A percentile compares a stretch with the other conserved stretches of the same genome.
Evolutionary conservation across 2,113 vertebrate genomes (phyloP).

Genomic region (Pangasianodon hypophthalmus): DNA sequence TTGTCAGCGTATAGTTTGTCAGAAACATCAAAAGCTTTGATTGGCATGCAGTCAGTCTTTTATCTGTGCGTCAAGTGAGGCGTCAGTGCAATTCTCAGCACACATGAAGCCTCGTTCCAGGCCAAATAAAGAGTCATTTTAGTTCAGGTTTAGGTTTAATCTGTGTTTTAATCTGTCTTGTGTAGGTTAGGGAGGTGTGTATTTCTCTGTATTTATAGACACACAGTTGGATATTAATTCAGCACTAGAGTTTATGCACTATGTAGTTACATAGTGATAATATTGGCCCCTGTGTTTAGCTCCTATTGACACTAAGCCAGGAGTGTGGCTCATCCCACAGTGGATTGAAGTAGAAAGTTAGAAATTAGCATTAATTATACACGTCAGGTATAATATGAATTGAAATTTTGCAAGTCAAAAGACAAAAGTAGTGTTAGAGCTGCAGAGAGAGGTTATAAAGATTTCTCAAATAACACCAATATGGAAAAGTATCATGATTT

Average conservation of each 20-base stretch:
- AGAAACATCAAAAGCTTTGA: constrained; percentile 5
- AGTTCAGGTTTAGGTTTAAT: neutral
- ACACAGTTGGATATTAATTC: neutral
- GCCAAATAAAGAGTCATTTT: neutral
- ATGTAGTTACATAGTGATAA: neutral
- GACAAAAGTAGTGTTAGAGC: neutral
- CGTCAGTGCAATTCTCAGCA: neutral
- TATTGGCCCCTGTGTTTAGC: neutral
- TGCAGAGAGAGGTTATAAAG: neutral
- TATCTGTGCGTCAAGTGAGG: neutral
- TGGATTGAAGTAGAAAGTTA: neutral
- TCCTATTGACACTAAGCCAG: neutral
- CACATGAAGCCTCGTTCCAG: no score
- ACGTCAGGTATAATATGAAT: neutral
- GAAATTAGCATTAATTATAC: neutral
- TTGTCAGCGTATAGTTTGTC: constrained; percentile 12
- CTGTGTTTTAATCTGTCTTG: neutral
- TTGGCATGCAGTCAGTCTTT: neutral
- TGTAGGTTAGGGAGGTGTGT: neutral
- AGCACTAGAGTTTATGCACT: neutral
- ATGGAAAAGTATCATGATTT: neutral
- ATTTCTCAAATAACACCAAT: neutral
- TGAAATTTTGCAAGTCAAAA: neutral
- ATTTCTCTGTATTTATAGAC: neutral
- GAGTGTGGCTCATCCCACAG: neutral